Evolutionary conservation across 2,797 vertebrate species (phyloP).

Genomic region (Alcedo atthis): DNA sequence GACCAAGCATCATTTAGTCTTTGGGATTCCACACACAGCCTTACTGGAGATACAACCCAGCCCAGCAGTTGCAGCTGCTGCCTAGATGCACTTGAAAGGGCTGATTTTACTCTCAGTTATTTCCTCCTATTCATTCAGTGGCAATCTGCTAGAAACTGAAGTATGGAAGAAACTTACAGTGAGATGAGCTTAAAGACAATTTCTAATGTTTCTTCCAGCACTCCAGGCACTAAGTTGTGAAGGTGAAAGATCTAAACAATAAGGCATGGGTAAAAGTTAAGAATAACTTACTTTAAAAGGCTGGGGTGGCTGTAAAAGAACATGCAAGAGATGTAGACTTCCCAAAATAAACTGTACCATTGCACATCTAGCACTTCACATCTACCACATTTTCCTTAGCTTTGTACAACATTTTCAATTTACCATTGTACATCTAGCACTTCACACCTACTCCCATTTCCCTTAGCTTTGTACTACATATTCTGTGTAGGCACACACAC

Average conservation of each 20-base stretch:
- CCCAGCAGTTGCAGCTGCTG: neutral
- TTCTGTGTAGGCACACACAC: neutral
- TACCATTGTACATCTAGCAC: neutral
- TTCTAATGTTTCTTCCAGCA: neutral
- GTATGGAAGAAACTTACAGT: neutral
- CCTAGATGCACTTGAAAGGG: neutral
- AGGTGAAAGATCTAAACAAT: neutral
- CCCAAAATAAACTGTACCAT: neutral
- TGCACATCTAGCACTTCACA: neutral
- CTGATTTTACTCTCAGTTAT: neutral
- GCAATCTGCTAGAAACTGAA: neutral
- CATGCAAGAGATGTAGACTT: neutral
- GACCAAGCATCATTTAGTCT: neutral
- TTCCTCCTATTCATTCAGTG: neutral
- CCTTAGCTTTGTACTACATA: neutral
- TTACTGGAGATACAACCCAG: accelerated
- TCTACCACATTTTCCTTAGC: neutral
- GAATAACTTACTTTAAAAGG: neutral
- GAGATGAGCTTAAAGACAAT: neutral
- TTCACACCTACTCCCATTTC: neutral
- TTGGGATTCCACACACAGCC: neutral
- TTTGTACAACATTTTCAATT: too few relatives aligned
- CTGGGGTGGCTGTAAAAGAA: neutral
- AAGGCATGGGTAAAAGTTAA: neutral
- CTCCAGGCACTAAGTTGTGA: neutral